Base-by-base conservation (phyloP, 2,113 vertebrate genomes). In the Otis tarda region DNA sequence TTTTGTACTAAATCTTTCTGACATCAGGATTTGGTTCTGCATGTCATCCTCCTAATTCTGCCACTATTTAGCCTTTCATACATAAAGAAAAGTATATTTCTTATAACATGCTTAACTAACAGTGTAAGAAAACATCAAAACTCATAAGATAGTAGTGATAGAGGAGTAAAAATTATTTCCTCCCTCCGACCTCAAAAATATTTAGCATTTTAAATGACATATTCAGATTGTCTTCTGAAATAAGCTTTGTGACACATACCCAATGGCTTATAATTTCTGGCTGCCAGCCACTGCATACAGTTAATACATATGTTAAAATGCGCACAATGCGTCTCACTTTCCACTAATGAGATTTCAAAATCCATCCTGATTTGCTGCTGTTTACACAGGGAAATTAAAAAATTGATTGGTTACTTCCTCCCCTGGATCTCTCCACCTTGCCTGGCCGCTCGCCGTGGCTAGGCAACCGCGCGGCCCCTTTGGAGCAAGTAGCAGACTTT, bases 321-420 rank as follows among this genome's bases (percentile, higher is more conserved):
- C 50, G 35, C 71, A 75, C 35, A 31, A 55, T 47, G 82, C 2
- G 0, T 97, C 89, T 96, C 90, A 77, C 87, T 95, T 95, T 68
- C 76, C 85, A 90, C 96, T 97, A 96, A 98, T 74, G 96, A 97
- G 95, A 89, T 97, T 97, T 97, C 94, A 96, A 81, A 98, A 96
- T 94, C 94, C 89, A 18, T 63, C 86, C 92, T 79, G 97, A 94
- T 95, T 97, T 77, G 90, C 97, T 96, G 83, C 76, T 91, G 87
- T 98, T 98, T 98, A 87, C 95, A 94, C 21, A 98, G 94, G 97
- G 97, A 98, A 98, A 98, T 98, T 94, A 97, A 97, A 98, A 88
- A 96, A 97, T 97, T 95, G 97, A 97, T 98, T 97, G 97, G 97
- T 96, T 95, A 76, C 96, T 98, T 98, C 98, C 97, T 97, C 82